Evolutionary conservation across 2,797 vertebrate species (phyloP), one percentile per base, ranked within the genome.

Genomic region (Vespertilio murinus): DNA sequence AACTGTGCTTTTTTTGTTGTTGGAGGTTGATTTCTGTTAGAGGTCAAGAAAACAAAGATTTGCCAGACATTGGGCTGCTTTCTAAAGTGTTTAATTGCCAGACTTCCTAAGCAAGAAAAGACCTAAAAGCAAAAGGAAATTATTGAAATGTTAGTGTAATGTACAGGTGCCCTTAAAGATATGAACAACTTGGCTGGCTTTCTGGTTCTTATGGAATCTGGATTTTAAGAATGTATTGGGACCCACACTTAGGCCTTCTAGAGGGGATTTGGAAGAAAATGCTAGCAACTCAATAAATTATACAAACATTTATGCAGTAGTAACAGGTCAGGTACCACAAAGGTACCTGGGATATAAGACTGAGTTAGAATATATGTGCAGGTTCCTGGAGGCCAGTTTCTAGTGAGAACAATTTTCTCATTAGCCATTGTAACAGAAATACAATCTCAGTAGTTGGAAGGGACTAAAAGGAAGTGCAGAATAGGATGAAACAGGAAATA

Each of bases 1-100:
- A 97, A 70, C 82, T 49, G 38, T 0, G 77, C 91, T 97, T 96
- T 97, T 94, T 79, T 97, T 96, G 74, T n/a, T n/a, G n/a, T n/a
- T n/a, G 94, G 74, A 97, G 84, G 96, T 95, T 97, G 96, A 88
- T 96, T 95, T 96, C 82, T 80, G 38, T 52, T 96, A 77, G 45
- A 96, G 71, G 85, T 96, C 95, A 96, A 94, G 77, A 92, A 96
- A 65, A 92, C 64, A 94, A 96, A 93, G 86, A 8, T 90, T 95
- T 92, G 47, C 91, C 78, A 0, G 33, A 64, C 64, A 80, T 70
- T 90, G 56, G 56, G 22, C 85, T 96, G 77, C 93, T 92, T 83
- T 95, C 82, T 94, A 95, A 91, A 90, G 47, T 85, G 56, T n/a
- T 65, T 49, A 35, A 65, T 79, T 87, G 47, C 13, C 33, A 83